These are phyloP conservation scores for Sylvicapra grimmia DNA, from an alignment of 2,113 vertebrate species.

Conservation along the genomic window DNA sequence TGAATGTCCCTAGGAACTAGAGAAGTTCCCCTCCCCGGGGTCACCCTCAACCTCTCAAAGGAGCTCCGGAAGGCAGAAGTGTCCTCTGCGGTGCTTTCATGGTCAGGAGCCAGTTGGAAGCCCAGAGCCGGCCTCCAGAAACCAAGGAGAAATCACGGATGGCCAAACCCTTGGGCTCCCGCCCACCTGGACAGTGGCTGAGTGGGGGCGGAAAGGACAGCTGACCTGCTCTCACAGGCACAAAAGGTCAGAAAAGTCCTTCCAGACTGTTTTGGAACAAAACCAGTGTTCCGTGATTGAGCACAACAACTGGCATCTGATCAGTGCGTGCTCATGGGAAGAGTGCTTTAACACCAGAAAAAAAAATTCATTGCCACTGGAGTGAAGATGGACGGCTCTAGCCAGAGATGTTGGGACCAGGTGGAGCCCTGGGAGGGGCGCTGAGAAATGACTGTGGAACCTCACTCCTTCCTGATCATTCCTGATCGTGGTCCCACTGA, in stretches of 20 bases:
- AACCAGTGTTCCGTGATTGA: not conserved
- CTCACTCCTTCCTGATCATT: not conserved
- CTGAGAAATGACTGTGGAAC: not conserved
- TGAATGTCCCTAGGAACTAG: not conserved
- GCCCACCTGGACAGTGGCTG: not conserved
- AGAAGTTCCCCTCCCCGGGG: not conserved
- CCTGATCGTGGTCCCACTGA: not conserved
- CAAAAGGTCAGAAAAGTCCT: not conserved
- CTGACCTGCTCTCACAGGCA: not conserved
- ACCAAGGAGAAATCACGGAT: not conserved
- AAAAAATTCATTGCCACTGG: accelerated
- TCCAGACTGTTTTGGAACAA: not conserved
- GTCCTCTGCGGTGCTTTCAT: not conserved
- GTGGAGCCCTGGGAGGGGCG: not conserved
- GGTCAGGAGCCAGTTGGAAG: not conserved
- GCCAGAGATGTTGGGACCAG: accelerated
- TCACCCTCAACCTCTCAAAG: not conserved
- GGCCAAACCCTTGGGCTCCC: not conserved
- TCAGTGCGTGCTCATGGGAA: not conserved
- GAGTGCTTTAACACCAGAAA: not conserved
- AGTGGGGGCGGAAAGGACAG: not conserved
- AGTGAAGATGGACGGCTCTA: not conserved
- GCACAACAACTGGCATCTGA: not conserved
- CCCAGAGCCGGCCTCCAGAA: not conserved
- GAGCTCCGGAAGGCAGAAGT: not conserved